Percentiles rank a stretch among this genome's conserved stretches.
Evolutionary conservation across 2,888 invertebrate genomes (phyloP).

Genomic region (Chrysolina haemoptera): DNA sequence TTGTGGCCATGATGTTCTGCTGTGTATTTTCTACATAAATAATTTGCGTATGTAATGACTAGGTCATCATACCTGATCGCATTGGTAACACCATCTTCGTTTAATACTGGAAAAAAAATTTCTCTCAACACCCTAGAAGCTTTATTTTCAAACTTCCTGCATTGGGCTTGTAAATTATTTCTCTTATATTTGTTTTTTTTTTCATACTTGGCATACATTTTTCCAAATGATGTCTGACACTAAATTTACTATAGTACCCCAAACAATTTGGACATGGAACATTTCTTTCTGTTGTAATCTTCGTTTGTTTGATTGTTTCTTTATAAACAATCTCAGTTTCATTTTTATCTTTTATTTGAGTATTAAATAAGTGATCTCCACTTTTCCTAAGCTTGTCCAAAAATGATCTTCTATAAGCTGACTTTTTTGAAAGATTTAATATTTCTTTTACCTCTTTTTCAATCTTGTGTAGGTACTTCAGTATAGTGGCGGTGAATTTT

Average conservation of each 20-base stretch:
- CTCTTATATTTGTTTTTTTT: no score
- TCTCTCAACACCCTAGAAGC: no score
- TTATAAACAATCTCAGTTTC: conserved; percentile 28
- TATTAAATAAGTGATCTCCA: conserved; percentile 29
- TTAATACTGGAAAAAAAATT: conserved; percentile 26
- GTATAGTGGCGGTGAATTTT: conserved; percentile 12
- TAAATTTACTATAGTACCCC: no score
- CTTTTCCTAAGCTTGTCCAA: conserved; percentile 28
- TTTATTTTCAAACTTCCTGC: no score
- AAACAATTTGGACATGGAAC: no score
- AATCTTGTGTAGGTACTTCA: conserved; percentile 4
- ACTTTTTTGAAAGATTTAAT: conserved; percentile 18
- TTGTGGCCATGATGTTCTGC: conserved; percentile 29
- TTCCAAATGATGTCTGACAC: no score
- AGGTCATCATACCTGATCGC: conserved; percentile 30
- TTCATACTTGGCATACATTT: no score
- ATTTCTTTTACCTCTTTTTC: conserved; percentile 11
- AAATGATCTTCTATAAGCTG: conserved; percentile 5
- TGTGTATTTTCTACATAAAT: conserved; percentile 35
- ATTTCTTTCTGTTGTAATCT: conserved; percentile 20
- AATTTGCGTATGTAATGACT: conserved; percentile 31
- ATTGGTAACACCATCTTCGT: conserved; percentile 37
- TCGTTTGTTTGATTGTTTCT: conserved; percentile 16
- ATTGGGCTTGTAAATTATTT: no score
- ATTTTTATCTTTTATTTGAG: conserved; percentile 9